phyloP scores from a whole-genome alignment of 2,888 invertebrate species.

The Aspidiotus destructor region DNA sequence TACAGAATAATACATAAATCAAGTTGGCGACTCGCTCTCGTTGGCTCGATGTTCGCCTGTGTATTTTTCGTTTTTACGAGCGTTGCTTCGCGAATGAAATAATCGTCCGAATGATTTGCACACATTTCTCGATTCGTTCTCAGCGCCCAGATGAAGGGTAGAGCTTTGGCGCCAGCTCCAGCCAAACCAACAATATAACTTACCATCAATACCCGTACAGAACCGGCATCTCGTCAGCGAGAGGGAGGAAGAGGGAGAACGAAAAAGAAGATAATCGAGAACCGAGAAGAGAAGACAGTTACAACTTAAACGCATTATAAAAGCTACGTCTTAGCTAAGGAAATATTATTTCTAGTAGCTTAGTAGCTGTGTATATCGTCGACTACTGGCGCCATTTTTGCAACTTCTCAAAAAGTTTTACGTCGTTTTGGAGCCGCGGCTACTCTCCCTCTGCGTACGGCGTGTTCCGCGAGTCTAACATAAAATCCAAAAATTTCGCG shows the following conservation, averaged over 20 bases:
- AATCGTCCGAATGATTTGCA: constrained; percentile 27
- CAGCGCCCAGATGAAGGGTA: constrained; percentile 14
- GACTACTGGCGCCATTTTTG: constrained; percentile 33
- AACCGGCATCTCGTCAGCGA: too few relatives aligned
- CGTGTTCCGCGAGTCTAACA: constrained; percentile 22
- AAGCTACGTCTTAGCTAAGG: constrained; percentile 31
- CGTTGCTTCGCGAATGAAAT: constrained; percentile 1
- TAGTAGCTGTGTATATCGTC: constrained; percentile 1
- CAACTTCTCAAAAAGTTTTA: constrained; percentile 32
- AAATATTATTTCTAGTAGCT: constrained; percentile 31
- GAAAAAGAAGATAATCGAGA: constrained; percentile 8
- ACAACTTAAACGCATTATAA: constrained; percentile 32
- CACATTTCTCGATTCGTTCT: constrained; percentile 17
- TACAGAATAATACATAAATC: neutral
- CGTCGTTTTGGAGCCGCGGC: constrained; percentile 31
- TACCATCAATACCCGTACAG: too few relatives aligned
- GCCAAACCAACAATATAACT: constrained; percentile 12
- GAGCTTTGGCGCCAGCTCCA: constrained; percentile 27
- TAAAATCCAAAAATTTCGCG: constrained; percentile 32
- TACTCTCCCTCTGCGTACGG: constrained; percentile 17
- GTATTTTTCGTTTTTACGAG: neutral
- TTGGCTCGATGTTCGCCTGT: neutral
- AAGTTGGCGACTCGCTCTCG: neutral
- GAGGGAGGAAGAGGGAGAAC: neutral
- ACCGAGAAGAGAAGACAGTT: constrained; percentile 21